Percentiles rank a stretch among this genome's conserved stretches.
phyloP scores from a whole-genome alignment of 2,888 invertebrate species.

The Synanthedon myopaeformis region DNA sequence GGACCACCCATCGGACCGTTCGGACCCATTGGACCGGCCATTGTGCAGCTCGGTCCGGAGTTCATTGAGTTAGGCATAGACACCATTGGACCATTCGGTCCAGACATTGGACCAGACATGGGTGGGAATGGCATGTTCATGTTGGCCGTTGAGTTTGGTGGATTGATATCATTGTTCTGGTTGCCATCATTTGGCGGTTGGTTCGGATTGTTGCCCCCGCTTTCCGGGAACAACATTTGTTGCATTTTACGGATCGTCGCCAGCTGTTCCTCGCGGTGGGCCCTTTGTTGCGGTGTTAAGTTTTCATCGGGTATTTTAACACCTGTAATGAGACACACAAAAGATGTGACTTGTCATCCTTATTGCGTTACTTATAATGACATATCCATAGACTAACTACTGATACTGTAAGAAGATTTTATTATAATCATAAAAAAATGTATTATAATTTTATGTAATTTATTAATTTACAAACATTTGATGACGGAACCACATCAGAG shows the following conservation, averaged over 20 bases:
- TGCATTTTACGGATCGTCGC: constrained; percentile 94
- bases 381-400: neutral
- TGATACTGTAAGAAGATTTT: no score
- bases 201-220: constrained; percentile 47
- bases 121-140: constrained; percentile 57
- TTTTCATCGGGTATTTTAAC: constrained; percentile 96
- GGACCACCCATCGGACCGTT: constrained; percentile 44
- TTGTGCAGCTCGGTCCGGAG: constrained; percentile 59
- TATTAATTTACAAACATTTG: no score
- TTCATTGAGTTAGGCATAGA: constrained; percentile 59
- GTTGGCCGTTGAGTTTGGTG: constrained; percentile 48
- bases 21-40: constrained; percentile 56
- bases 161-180: constrained; percentile 46
- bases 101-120: constrained; percentile 56
- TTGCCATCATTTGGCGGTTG: constrained; percentile 37
- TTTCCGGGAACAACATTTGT: constrained; percentile 91
- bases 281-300: constrained; percentile 94
- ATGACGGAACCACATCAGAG: no score
- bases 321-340: constrained; percentile 39
- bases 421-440: no score
- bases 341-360: neutral
- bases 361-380: neutral
- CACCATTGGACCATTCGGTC: constrained; percentile 59
- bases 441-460: no score
- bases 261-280: constrained; percentile 92